phyloP scores from a whole-genome alignment of 1,140 invertebrate species.

The Achroia grisella region DNA sequence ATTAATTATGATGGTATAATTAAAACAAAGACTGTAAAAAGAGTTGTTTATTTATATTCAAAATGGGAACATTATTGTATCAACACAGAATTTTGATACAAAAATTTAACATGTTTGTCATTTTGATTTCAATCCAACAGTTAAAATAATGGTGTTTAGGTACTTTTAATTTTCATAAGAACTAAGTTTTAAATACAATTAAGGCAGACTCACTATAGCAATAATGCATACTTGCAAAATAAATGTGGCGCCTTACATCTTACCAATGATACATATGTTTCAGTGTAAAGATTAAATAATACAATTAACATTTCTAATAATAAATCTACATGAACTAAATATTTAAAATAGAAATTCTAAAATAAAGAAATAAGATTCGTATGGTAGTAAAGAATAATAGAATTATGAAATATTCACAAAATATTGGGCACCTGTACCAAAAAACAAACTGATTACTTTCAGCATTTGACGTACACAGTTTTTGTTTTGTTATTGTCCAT shows the following conservation, averaged over 20 bases:
- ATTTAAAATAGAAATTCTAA: conserved; percentile 64
- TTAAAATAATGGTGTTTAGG: conserved; percentile 26
- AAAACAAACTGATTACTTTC: conserved; percentile 34
- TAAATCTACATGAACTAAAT: conserved; percentile 67
- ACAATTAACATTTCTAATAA: conserved; percentile 66
- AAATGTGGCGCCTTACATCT: conserved; percentile 15
- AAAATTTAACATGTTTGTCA: conserved; percentile 43
- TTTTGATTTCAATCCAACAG: conserved; percentile 17
- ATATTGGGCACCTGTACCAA: conserved; percentile 43
- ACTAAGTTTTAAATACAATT: conserved; percentile 24
- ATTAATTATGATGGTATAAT: no score
- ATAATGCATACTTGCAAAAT: conserved; percentile 25
- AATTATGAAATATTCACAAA: conserved; percentile 31
- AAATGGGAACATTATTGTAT: conserved; percentile 55
- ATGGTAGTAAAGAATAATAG: conserved; percentile 33
- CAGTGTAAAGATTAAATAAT: conserved; percentile 68
- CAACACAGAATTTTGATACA: conserved; percentile 49
- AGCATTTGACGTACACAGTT: conserved; percentile 23
- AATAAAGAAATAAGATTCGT: conserved; percentile 53
- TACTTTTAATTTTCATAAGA: conserved; percentile 27
- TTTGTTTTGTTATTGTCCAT: conserved; percentile 33
- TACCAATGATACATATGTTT: conserved; percentile 40
- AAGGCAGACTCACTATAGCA: conserved; percentile 18
- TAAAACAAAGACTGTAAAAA: conserved; percentile 47
- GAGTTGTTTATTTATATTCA: conserved; percentile 69